Conservation (phyloP, 2,113 vertebrate species). For the Poeciliopsis occidentalis region DNA sequence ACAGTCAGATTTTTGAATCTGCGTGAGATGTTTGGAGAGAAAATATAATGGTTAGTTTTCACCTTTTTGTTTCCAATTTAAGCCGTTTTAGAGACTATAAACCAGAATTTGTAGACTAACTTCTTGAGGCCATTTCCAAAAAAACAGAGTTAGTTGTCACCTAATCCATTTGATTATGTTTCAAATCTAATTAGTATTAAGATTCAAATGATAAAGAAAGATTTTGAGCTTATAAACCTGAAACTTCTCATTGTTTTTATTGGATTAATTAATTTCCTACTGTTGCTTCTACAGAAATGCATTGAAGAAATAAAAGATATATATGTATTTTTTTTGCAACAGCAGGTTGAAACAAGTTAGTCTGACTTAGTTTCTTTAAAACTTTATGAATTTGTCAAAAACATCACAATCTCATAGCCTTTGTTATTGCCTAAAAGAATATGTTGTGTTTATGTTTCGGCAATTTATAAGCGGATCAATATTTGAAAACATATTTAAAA, state of each 20-base stretch:
- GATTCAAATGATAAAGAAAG: neutral
- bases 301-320: neutral
- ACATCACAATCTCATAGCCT: neutral
- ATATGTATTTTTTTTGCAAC: neutral
- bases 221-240: neutral
- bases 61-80: neutral
- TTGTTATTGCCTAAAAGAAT: neutral
- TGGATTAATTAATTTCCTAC: neutral
- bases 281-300: neutral
- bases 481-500: neutral
- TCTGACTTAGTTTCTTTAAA: neutral
- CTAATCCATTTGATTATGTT: neutral
- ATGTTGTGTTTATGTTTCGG: too few relatives aligned
- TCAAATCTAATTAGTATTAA: neutral
- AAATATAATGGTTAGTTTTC: neutral
- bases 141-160: neutral
- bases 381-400: neutral
- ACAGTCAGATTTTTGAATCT: neutral
- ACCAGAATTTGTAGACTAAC: neutral
- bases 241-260: neutral
- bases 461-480: neutral
- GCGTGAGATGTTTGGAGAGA: neutral
- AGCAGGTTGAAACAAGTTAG: too few relatives aligned
- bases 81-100: neutral
- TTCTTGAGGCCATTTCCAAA: neutral